These are phyloP conservation scores for Cheumatopsyche charites DNA, from an alignment of 1,140 invertebrate species.

Conservation along the genomic window DNA sequence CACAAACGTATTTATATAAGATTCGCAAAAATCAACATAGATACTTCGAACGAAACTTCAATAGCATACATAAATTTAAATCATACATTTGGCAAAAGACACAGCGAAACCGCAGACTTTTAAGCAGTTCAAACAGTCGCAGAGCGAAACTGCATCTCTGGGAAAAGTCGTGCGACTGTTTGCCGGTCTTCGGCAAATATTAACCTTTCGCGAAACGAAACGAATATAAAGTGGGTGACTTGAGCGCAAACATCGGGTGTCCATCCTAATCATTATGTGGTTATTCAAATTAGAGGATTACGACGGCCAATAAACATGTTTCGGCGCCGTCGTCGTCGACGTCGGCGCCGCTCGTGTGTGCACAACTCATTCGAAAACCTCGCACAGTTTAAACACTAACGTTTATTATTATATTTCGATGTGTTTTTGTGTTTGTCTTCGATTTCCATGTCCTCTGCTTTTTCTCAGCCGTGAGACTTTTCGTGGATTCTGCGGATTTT, in stretches of 20 bases:
- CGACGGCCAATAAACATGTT: conserved; percentile 26
- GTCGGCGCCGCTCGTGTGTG: conserved; percentile 18
- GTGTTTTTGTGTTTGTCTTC: neutral
- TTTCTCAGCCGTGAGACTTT: too few species aligned
- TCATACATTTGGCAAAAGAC: too few species aligned
- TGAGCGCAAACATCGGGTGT: conserved; percentile 26
- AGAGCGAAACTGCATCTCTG: too few species aligned
- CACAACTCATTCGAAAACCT: conserved; percentile 19
- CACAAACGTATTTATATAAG: too few species aligned
- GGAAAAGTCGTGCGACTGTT: too few species aligned
- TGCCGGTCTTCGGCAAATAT: conserved; percentile 25
- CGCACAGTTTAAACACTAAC: neutral
- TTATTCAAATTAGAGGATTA: conserved; percentile 38
- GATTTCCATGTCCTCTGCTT: too few species aligned
- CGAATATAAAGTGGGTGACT: conserved; percentile 17
- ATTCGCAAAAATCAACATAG: too few species aligned
- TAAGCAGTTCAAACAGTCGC: too few species aligned
- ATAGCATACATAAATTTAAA: too few species aligned
- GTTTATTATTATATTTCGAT: neutral
- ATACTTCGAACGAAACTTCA: too few species aligned
- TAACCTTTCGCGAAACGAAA: conserved; percentile 28
- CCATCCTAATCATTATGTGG: conserved; percentile 33
- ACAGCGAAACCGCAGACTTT: too few species aligned
- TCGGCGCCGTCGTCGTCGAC: conserved; percentile 25
- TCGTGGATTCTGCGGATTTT: too few species aligned